These are phyloP conservation scores for Drosophila mimetica DNA, from an alignment of 2,888 invertebrate genomes.

Conservation along the genomic window DNA sequence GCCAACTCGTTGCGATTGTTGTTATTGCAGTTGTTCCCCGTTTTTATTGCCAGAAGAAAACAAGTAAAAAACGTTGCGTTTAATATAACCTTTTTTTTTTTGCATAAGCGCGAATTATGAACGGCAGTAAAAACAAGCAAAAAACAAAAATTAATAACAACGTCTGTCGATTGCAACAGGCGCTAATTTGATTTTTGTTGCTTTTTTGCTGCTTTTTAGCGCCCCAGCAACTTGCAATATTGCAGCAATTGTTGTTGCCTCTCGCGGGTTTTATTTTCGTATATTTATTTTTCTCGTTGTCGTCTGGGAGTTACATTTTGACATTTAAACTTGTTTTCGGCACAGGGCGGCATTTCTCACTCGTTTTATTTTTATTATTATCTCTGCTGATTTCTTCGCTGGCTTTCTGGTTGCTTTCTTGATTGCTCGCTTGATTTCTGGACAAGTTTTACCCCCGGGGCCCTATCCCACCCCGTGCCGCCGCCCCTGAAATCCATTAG, in stretches of 20 bases:
- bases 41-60: conserved; percentile 56
- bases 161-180: conserved; percentile 71
- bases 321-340: conserved; percentile 79
- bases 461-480: conserved; percentile 13
- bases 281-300: conserved; percentile 24
- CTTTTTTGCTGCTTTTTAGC: conserved; percentile 66
- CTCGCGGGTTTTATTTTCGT: not conserved
- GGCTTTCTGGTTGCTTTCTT: conserved; percentile 49
- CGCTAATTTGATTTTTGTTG: conserved; percentile 77
- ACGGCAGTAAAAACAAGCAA: conserved; percentile 46
- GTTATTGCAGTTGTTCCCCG: conserved; percentile 33
- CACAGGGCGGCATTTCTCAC: conserved; percentile 67
- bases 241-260: conserved; percentile 56
- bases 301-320: conserved; percentile 67
- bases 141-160: conserved; percentile 31
- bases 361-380: conserved; percentile 58
- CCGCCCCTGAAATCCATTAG: conserved; percentile 16
- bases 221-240: conserved; percentile 70
- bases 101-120: conserved; percentile 70
- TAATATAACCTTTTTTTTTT: conserved; percentile 57
- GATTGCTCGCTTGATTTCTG: conserved; percentile 22
- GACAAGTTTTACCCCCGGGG: conserved; percentile 33
- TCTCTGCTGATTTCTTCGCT: conserved; percentile 68
- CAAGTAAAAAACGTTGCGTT: conserved; percentile 59
- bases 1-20: conserved; percentile 26